Evolutionary conservation across 1,140 invertebrate genomes (phyloP).

Genomic region (Scylla paramamosain): DNA sequence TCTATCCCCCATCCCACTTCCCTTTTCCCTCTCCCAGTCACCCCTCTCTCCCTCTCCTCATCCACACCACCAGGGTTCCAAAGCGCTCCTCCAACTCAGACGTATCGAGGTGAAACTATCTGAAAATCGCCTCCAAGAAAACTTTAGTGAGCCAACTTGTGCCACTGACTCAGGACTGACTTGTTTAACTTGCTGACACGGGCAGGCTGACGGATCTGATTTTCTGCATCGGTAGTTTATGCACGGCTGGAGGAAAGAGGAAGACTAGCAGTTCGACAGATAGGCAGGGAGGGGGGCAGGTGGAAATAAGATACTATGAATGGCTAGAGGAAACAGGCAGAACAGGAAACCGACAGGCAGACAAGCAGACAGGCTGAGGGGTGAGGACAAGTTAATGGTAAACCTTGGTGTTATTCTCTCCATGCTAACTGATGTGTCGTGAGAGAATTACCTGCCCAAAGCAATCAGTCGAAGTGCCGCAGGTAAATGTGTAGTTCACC

Average conservation of each 20-base stretch:
- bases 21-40: background rate
- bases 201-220: background rate
- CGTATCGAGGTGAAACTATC: background rate
- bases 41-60: background rate
- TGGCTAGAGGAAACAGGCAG: too few species aligned
- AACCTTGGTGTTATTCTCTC: too few species aligned
- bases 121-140: background rate
- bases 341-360: background rate
- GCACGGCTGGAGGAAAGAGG: background rate
- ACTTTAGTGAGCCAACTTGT: background rate
- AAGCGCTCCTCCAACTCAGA: background rate
- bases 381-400: background rate
- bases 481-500: too few species aligned
- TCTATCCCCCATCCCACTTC: background rate
- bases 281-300: too few species aligned
- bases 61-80: background rate
- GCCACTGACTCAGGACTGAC: background rate
- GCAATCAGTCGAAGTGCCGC: too few species aligned
- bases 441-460: too few species aligned
- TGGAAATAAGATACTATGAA: too few species aligned
- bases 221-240: slow-evolving; percentile 3
- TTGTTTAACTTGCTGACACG: background rate
- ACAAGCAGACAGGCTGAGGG: too few species aligned
- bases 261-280: background rate
- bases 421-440: too few species aligned